These are phyloP conservation scores for Taphrorychus bicolor DNA, from an alignment of 2,888 invertebrate genomes.

Conservation along the genomic window DNA sequence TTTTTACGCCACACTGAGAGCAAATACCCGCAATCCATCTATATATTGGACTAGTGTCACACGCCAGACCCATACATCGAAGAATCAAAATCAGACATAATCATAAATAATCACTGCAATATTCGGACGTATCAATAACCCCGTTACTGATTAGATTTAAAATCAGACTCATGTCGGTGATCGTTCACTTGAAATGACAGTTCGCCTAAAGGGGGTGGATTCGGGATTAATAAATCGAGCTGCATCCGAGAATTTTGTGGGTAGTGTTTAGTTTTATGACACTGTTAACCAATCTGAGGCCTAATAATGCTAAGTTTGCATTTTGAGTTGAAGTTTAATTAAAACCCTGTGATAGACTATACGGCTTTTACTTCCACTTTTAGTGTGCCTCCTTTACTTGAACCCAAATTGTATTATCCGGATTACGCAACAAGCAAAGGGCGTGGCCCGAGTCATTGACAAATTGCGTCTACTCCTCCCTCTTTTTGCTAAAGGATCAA, in stretches of 20 bases:
- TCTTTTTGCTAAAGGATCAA: conserved; percentile 31
- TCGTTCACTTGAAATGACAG: conserved; percentile 39
- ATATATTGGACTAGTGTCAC: conserved; percentile 25
- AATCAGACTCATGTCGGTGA: conserved; percentile 39
- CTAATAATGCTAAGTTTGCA: no score
- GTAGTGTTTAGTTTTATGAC: no score
- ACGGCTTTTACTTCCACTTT: conserved; percentile 3
- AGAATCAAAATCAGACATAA: conserved; percentile 40
- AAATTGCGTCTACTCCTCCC: conserved; percentile 37
- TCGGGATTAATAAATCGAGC: background rate
- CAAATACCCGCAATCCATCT: conserved; percentile 31
- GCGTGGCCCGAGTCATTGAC: conserved; percentile 35
- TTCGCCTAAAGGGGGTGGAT: conserved; percentile 10
- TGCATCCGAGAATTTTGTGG: background rate
- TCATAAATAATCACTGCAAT: conserved; percentile 38
- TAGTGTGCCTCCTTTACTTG: conserved; percentile 12
- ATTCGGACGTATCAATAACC: conserved; percentile 36
- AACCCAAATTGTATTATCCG: conserved; percentile 28
- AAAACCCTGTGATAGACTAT: no score
- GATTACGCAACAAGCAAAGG: conserved; percentile 41
- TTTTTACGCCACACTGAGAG: conserved; percentile 12
- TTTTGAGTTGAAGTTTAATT: no score
- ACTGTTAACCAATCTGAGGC: no score
- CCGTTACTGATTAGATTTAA: conserved; percentile 40
- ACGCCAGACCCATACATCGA: conserved; percentile 30